Percentiles rank a stretch among this genome's conserved stretches.
phyloP scores from a whole-genome alignment of 2,797 vertebrate species.

The Notoglanidium macrostoma region DNA sequence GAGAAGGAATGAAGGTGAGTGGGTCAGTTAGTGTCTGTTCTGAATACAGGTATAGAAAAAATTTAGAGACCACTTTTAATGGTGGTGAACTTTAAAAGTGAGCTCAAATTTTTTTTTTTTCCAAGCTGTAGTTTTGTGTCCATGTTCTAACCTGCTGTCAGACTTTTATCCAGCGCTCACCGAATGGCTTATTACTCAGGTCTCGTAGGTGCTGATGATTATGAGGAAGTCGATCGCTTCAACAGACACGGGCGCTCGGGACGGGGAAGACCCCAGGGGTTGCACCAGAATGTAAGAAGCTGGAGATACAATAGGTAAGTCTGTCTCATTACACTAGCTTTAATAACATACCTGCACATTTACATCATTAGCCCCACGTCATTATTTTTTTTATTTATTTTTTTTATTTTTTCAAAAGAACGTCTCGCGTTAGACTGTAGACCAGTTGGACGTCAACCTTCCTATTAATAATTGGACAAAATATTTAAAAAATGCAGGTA shows the following conservation, averaged over 20 bases:
- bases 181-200: conserved; percentile 61
- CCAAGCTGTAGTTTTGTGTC: no score
- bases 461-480: not conserved
- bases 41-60: not conserved
- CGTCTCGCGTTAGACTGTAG: not conserved
- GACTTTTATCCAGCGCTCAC: not conserved
- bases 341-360: not conserved
- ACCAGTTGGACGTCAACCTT: no score
- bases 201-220: conserved; percentile 84
- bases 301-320: conserved; percentile 94
- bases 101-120: no score
- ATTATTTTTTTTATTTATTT: not conserved
- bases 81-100: no score
- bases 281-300: conserved; percentile 87
- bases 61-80: no score
- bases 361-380: not conserved
- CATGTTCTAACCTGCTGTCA: not conserved
- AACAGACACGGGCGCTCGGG: conserved; percentile 78
- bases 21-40: not conserved
- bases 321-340: not conserved
- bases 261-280: conserved; percentile 75
- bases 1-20: conserved; percentile 84
- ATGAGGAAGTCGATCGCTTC: conserved; percentile 85
- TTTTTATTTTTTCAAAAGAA: no score
- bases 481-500: not conserved